Percentiles rank a stretch among this genome's conserved stretches.
Evolutionary conservation across 1,140 invertebrate species (phyloP).

Genomic region (Drosophila seguyi): DNA sequence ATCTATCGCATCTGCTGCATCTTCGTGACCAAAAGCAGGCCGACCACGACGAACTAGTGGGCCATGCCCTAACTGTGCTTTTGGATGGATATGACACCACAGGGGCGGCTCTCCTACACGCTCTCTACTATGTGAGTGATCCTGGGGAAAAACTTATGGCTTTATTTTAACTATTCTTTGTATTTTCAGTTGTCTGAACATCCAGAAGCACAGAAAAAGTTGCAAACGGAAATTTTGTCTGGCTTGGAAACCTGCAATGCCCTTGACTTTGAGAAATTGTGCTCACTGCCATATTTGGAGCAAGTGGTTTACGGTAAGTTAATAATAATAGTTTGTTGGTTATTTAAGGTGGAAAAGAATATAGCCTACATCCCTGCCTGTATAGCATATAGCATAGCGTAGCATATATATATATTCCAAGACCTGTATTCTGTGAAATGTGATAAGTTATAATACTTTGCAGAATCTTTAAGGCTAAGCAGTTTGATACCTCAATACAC

Average conservation of each 20-base stretch:
- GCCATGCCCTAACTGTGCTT: conserved; percentile 86
- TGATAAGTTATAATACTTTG: neutral
- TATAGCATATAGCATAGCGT: too few relatives aligned
- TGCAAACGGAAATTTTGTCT: conserved; percentile 74
- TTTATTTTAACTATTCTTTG: neutral
- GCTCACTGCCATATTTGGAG: conserved; percentile 68
- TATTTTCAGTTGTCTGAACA: conserved; percentile 60
- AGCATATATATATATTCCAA: too few relatives aligned
- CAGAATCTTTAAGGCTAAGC: conserved; percentile 75
- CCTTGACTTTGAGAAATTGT: conserved; percentile 57
- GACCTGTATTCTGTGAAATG: too few relatives aligned
- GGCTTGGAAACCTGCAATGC: conserved; percentile 10
- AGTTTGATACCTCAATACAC: conserved; percentile 75
- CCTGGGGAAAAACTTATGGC: neutral
- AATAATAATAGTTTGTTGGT: neutral
- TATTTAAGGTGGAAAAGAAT: too few relatives aligned
- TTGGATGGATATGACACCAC: conserved; percentile 88
- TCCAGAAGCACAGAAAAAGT: conserved; percentile 54
- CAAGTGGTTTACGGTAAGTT: conserved; percentile 72
- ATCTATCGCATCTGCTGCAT: conserved; percentile 80
- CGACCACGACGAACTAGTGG: conserved; percentile 87
- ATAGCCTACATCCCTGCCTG: too few relatives aligned
- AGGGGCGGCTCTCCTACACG: conserved; percentile 64
- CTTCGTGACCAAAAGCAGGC: conserved; percentile 84
- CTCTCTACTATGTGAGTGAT: conserved; percentile 72